Evolutionary conservation across 2,113 vertebrate genomes (phyloP).

Genomic region (Holacanthus passer): DNA sequence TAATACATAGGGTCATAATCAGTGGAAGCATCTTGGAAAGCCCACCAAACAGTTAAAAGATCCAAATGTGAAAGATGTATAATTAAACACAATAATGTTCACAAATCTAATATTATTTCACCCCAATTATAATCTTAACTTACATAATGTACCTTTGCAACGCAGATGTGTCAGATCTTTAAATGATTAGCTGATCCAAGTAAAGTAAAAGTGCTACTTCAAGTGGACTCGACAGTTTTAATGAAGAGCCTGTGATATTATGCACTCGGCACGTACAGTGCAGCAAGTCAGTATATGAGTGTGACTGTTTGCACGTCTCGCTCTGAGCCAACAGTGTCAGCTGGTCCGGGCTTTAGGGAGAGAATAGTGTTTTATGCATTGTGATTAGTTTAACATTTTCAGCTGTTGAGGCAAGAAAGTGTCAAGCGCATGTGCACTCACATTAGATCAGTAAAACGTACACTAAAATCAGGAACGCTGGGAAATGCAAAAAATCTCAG

Average conservation of each 20-base stretch:
- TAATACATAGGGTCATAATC: background rate
- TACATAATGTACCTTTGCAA: background rate
- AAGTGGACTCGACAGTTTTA: background rate
- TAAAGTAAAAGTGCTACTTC: background rate
- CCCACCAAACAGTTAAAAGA: background rate
- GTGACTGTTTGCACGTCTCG: background rate
- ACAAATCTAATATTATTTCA: background rate
- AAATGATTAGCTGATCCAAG: background rate
- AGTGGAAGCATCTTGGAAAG: background rate
- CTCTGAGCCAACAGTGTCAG: slow-evolving; percentile 13
- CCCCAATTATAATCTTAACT: background rate
- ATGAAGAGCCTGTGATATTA: background rate
- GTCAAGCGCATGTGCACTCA: background rate
- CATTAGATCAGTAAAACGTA: background rate
- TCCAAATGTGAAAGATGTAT: background rate
- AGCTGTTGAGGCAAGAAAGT: slow-evolving; percentile 7
- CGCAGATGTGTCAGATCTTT: background rate
- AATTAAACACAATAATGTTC: too few relatives aligned
- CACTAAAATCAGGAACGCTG: slow-evolving; percentile 15
- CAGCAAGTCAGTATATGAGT: slow-evolving; percentile 18
- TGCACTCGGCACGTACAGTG: slow-evolving; percentile 1
- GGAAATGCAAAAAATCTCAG: background rate
- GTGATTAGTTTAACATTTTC: slow-evolving; percentile 35
- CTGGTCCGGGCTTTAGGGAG: background rate
- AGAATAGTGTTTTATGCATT: slow-evolving; percentile 18